phyloP scores from a whole-genome alignment of 35 echinoderm and acorn worm genomes.

The Apostichopus japonicus region DNA sequence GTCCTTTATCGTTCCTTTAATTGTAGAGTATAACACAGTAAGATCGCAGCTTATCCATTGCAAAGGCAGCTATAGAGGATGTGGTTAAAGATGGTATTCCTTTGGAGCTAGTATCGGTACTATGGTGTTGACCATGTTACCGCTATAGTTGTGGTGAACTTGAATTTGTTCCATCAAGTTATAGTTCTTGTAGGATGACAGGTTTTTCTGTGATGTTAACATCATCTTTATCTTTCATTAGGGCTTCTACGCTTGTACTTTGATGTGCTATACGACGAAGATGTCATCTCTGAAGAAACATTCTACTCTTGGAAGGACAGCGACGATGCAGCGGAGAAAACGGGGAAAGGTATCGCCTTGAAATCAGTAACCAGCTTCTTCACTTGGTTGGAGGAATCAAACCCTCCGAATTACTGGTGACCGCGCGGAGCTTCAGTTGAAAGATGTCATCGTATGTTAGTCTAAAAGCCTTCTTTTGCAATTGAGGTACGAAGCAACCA shows the following conservation, averaged over 20 bases:
- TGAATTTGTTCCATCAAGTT: no score
- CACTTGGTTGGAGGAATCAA: conserved; percentile 86
- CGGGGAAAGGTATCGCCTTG: conserved; percentile 83
- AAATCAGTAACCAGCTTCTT: conserved; percentile 95
- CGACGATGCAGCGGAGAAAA: conserved; percentile 66
- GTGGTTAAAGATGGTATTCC: no score
- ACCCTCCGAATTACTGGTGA: background rate
- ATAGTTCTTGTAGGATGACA: no score
- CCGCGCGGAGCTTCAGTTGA: background rate
- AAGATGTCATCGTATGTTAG: background rate
- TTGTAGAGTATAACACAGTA: no score
- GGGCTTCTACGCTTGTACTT: conserved; percentile 84
- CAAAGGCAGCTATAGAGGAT: no score
- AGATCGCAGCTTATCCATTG: no score
- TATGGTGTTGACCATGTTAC: no score
- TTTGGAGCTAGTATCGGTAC: no score
- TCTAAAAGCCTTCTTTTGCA: background rate
- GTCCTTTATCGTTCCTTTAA: no score
- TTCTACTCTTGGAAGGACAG: conserved; percentile 86
- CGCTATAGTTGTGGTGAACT: no score
- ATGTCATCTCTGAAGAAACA: conserved; percentile 83
- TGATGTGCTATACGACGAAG: conserved; percentile 95
- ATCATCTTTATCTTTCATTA: background rate
- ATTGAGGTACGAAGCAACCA: background rate
- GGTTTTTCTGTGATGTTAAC: no score